phyloP scores from a whole-genome alignment of 1,140 invertebrate species.

The Pseudomyrmex sp. region DNA sequence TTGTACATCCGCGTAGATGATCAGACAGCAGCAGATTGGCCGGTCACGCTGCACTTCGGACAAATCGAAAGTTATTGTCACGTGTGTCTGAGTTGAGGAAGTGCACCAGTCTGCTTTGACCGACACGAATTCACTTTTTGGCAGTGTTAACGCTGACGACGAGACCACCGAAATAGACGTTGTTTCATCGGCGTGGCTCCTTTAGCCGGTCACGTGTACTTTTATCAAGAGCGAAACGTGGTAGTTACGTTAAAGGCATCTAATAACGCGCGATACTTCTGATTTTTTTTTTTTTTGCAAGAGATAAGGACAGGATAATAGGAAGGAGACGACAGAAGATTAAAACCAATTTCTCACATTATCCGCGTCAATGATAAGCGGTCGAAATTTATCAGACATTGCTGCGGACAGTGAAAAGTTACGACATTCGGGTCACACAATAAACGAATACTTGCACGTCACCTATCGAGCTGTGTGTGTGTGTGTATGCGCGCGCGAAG shows the following conservation, averaged over 20 bases:
- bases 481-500: background rate
- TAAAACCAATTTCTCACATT: too few species aligned
- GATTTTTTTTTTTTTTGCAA: background rate
- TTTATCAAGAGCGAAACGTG: constrained; percentile 10
- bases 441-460: background rate
- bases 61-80: constrained; percentile 9
- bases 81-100: constrained; percentile 2
- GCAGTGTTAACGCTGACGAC: constrained; percentile 33
- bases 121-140: constrained; percentile 45
- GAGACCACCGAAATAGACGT: constrained; percentile 44
- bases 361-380: background rate
- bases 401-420: background rate
- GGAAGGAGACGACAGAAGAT: too few species aligned
- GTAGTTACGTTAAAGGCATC: background rate
- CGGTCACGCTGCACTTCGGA: background rate
- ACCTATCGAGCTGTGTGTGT: background rate
- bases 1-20: background rate
- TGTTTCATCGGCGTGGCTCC: background rate
- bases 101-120: constrained; percentile 11
- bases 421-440: background rate
- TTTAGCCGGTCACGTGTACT: constrained; percentile 12
- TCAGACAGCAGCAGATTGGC: background rate
- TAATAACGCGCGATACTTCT: background rate
- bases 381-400: background rate
- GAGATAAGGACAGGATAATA: background rate